phyloP scores from a whole-genome alignment of 2,888 invertebrate species.

The Autographa gamma region DNA sequence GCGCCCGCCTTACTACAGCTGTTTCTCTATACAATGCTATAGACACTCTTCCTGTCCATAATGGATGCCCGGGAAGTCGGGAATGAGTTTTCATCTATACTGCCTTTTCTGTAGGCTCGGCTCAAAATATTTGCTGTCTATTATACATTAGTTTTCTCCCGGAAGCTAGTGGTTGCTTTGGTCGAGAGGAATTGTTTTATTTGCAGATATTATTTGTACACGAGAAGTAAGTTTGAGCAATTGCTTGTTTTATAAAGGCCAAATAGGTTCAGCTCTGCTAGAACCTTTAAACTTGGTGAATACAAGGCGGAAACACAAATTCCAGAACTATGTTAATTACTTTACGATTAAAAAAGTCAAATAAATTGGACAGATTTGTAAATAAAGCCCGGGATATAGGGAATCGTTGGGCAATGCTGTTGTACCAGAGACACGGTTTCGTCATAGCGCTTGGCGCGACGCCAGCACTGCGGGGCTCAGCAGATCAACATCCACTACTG shows the following conservation, averaged over 20 bases:
- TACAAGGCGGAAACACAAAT: conserved; percentile 17
- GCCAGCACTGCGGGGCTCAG: conserved; percentile 68
- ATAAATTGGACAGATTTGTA: conserved; percentile 41
- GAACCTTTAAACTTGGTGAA: conserved; percentile 12
- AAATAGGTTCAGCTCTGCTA: conserved; percentile 17
- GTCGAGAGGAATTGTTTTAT: conserved; percentile 17
- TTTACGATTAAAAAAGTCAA: conserved; percentile 31
- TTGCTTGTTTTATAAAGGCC: conserved; percentile 22
- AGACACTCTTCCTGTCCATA: conserved; percentile 70
- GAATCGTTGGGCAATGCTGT: conserved; percentile 62
- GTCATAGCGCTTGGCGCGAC: conserved; percentile 70
- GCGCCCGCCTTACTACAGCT: conserved; percentile 77
- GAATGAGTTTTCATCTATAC: conserved; percentile 72
- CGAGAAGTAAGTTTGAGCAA: conserved; percentile 15
- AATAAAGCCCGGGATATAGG: conserved; percentile 53
- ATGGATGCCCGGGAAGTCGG: conserved; percentile 69
- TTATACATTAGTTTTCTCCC: conserved; percentile 26
- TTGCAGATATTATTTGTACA: conserved; percentile 15
- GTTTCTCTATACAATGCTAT: conserved; percentile 73
- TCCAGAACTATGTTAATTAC: conserved; percentile 28
- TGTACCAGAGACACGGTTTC: conserved; percentile 67
- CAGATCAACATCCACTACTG: conserved; percentile 59
- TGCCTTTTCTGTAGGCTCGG: conserved; percentile 60
- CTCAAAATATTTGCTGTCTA: conserved; percentile 41
- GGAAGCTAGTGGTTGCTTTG: conserved; percentile 29